phyloP scores from a whole-genome alignment of 2,888 invertebrate species.

The Tigriopus californicus region DNA sequence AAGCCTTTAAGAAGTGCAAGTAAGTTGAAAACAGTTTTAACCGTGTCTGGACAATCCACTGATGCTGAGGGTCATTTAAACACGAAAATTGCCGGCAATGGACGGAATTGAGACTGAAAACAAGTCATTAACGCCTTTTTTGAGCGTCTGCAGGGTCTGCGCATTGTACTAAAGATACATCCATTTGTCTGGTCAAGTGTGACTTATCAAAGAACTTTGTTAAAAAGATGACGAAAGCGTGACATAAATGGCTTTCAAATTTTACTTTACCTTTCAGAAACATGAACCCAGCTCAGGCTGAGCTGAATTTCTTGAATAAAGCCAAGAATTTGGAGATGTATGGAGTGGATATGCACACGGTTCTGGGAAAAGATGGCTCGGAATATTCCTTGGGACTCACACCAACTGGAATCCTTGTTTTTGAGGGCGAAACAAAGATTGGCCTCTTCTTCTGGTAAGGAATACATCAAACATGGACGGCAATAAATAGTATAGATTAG shows the following conservation, averaged over 20 bases:
- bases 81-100: no score
- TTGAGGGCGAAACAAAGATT: conserved; percentile 88
- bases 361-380: conserved; percentile 79
- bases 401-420: conserved; percentile 93
- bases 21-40: no score
- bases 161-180: no score
- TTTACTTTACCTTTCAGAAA: conserved; percentile 34
- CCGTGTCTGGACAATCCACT: no score
- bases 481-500: conserved; percentile 8
- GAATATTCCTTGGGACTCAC: conserved; percentile 64
- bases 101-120: no score
- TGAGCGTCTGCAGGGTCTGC: no score
- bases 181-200: no score
- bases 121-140: no score
- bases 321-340: conserved; percentile 97
- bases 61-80: no score
- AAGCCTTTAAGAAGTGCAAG: conserved; percentile 68
- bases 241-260: no score
- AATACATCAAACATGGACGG: background rate
- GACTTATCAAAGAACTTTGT: no score
- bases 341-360: conserved; percentile 96
- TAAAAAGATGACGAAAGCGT: no score
- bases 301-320: conserved; percentile 82
- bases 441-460: conserved; percentile 78
- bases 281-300: conserved; percentile 83